Conservation (phyloP, 2,888 invertebrate genomes). For the Lordiphosa andalusiaca region DNA sequence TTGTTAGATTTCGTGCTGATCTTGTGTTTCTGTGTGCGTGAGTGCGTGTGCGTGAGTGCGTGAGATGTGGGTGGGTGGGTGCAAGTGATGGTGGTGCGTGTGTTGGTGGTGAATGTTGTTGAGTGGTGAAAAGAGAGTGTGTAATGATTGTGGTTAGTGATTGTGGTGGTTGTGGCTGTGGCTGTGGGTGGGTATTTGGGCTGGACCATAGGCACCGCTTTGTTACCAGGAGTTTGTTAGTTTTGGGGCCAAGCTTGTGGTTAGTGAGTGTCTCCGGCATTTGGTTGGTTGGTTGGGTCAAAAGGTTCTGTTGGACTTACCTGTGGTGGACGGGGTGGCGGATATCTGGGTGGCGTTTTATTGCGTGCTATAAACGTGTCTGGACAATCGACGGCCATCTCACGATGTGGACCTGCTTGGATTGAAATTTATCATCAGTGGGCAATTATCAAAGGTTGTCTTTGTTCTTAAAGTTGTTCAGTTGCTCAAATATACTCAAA, state of each 20-base stretch:
- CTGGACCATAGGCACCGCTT: too few relatives aligned
- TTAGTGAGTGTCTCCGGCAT: neutral
- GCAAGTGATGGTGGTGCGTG: constrained; percentile 1
- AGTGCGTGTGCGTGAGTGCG: neutral
- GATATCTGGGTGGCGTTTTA: constrained; percentile 95
- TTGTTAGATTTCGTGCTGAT: constrained; percentile 58
- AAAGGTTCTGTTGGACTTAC: constrained; percentile 74
- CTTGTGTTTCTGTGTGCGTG: constrained; percentile 37
- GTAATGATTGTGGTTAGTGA: constrained; percentile 2
- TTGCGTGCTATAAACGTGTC: constrained; percentile 94
- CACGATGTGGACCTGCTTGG: constrained; percentile 91
- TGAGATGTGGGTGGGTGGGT: constrained; percentile 4
- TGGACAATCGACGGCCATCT: constrained; percentile 99
- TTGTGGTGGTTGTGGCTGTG: constrained; percentile 7
- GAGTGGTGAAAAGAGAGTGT: neutral
- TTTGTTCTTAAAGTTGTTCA: too few relatives aligned
- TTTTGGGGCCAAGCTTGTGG: neutral
- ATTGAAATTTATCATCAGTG: neutral
- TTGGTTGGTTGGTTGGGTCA: neutral
- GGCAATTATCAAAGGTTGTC: neutral
- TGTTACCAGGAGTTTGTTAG: too few relatives aligned
- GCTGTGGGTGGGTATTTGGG: constrained; percentile 3
- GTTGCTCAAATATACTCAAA: too few relatives aligned
- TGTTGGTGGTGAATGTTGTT: constrained; percentile 30
- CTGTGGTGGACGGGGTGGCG: constrained; percentile 88